These are phyloP conservation scores for Nemotelus nigrinus DNA, from an alignment of 2,888 invertebrate genomes.

Conservation along the genomic window DNA sequence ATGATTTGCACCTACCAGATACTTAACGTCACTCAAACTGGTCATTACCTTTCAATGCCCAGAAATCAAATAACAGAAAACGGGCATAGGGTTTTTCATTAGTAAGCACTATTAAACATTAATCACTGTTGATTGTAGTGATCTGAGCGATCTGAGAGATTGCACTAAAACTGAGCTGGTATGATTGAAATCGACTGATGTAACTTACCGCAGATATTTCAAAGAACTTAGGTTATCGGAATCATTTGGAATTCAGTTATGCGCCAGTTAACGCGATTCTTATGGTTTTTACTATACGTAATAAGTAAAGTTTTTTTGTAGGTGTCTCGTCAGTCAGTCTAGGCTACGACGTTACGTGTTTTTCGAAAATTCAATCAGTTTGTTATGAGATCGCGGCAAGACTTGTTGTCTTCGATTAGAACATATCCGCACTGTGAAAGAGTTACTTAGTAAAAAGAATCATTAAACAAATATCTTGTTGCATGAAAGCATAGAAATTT, in stretches of 20 bases:
- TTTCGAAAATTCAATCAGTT: slow-evolving; percentile 4
- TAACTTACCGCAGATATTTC: background rate
- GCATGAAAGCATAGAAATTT: background rate
- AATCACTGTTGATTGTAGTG: too few relatives aligned
- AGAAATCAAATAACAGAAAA: too few relatives aligned
- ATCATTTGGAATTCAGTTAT: slow-evolving; percentile 2
- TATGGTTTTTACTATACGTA: background rate
- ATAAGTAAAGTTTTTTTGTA: background rate
- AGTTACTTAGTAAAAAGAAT: background rate
- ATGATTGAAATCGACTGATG: background rate
- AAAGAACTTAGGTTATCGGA: background rate
- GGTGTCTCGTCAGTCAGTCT: background rate
- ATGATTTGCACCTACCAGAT: too few relatives aligned
- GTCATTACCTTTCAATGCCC: too few relatives aligned
- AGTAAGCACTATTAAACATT: too few relatives aligned
- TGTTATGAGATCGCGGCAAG: slow-evolving; percentile 13
- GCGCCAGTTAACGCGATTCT: background rate
- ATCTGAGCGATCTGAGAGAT: too few relatives aligned
- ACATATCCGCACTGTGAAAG: too few relatives aligned
- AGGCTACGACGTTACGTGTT: background rate
- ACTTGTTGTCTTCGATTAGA: background rate
- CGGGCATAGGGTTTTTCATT: too few relatives aligned
- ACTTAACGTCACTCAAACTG: too few relatives aligned
- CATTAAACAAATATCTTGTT: background rate
- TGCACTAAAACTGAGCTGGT: too few relatives aligned